phyloP scores from a whole-genome alignment of 2,888 invertebrate species.

The Odontothrips loti region DNA sequence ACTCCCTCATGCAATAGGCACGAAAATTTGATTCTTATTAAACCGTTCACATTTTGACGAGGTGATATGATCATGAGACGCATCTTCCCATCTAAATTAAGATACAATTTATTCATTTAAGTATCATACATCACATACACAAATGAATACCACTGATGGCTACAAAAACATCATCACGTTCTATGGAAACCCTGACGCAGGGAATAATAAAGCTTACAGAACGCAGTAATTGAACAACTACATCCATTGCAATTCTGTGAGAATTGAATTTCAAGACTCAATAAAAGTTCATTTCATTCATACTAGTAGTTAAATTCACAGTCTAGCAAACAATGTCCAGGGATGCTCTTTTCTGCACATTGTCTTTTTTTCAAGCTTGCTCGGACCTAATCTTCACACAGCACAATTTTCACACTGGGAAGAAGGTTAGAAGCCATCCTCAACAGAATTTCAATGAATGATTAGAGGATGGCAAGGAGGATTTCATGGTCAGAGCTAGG shows the following conservation, averaged over 20 bases:
- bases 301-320: not conserved
- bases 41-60: too few relatives aligned
- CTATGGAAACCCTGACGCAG: not conserved
- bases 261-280: not conserved
- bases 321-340: not conserved
- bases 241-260: not conserved
- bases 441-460: not conserved
- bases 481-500: not conserved
- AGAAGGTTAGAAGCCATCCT: not conserved
- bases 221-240: not conserved
- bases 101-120: conserved; percentile 20
- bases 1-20: too few relatives aligned
- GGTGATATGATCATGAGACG: not conserved
- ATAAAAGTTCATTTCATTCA: not conserved
- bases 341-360: not conserved
- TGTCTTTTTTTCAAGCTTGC: not conserved
- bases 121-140: conserved; percentile 17
- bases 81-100: not conserved
- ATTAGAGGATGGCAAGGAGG: not conserved
- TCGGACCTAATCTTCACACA: not conserved
- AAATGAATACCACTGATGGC: not conserved
- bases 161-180: not conserved
- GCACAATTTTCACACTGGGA: not conserved
- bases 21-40: too few relatives aligned
- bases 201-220: not conserved